Evolutionary conservation across 2,797 vertebrate genomes (phyloP).

Genomic region (Argyrosomus regius): DNA sequence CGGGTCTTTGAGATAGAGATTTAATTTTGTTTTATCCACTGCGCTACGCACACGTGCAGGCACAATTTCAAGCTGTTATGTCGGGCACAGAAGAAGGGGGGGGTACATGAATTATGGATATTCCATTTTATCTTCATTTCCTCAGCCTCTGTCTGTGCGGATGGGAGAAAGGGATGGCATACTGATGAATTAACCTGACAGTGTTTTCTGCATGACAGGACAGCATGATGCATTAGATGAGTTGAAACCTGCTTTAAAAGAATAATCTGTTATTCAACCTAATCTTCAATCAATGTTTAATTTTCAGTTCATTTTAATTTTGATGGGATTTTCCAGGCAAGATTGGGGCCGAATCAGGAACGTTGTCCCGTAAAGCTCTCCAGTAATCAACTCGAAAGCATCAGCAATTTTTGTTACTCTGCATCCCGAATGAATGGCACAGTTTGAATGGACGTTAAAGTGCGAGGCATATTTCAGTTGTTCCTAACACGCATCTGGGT

Average conservation of each 20-base stretch:
- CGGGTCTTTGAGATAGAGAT: conserved; percentile 61
- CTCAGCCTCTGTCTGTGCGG: conserved; percentile 45
- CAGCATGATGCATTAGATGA: conserved; percentile 12
- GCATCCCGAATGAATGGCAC: neutral
- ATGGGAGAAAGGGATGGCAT: conserved; percentile 43
- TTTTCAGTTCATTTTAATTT: neutral
- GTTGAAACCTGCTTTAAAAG: neutral
- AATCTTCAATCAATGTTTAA: neutral
- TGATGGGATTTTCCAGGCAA: neutral
- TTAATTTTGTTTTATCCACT: conserved; percentile 69
- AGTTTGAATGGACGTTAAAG: neutral
- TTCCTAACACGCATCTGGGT: conserved; percentile 2
- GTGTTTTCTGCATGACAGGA: conserved; percentile 18
- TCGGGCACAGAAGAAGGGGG: neutral
- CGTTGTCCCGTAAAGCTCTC: conserved; percentile 1
- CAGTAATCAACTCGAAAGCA: too few relatives aligned
- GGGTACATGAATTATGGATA: conserved; percentile 70
- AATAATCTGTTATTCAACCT: neutral
- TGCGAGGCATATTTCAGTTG: neutral
- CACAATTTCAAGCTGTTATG: conserved; percentile 48
- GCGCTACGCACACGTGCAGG: conserved; percentile 15
- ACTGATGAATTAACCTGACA: conserved; percentile 49
- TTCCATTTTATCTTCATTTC: conserved; percentile 70
- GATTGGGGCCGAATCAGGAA: neutral
- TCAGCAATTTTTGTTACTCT: neutral